Base-by-base conservation (phyloP, 2,797 vertebrate genomes). In the Mormyrus proboscirostris region DNA sequence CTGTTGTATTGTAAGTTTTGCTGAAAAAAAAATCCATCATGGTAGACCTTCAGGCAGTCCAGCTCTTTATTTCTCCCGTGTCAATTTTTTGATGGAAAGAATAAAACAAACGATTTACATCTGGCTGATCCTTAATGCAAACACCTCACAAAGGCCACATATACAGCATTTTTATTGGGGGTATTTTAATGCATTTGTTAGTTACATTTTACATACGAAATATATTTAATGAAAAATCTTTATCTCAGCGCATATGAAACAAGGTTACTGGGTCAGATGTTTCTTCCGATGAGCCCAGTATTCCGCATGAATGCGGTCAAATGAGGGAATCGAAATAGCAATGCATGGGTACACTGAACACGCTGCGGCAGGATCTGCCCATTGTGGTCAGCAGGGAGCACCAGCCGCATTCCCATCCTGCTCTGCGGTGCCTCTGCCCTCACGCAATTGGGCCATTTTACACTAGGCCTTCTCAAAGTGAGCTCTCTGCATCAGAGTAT, bases 301-400 rank as follows among this genome's bases (percentile, higher is more conserved):
- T 88, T 86, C 82, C 90, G 89, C 92, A 93, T 86, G 85, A 89
- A 90, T 6, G 94, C 93, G 92, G 94, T 95, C 94, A 84, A 41
- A 79, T 9, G 41, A 79, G 16, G 7, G 7, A 41, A 44, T 73
- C 12, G 6, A 33, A 73, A 16, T 6, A 38, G 65, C 29, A 14
- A 14, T 2, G 12, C 65, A 38, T 16, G 29, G 65, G 22, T 25
- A 8, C 59, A 12, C 9, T 65, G 8, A 25, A 62, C 22, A 62
- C 22, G 22, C 65, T 33, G 12, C 12, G 0, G 65, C 65, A 73
- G 29, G 65, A 33, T 38, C 65, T 73, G 38, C 73, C 73, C 29
- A 4, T 19, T 79, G 12, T 19, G 38, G 73, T 38, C 73, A 79
- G 73, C 73, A 44, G 73, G 16, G 73, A 29, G 38, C 73, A 38